Percentiles rank a stretch among this genome's conserved stretches.
These are phyloP conservation scores for Panopea generosa DNA, from an alignment of 2,888 invertebrate species.

Conservation along the genomic window DNA sequence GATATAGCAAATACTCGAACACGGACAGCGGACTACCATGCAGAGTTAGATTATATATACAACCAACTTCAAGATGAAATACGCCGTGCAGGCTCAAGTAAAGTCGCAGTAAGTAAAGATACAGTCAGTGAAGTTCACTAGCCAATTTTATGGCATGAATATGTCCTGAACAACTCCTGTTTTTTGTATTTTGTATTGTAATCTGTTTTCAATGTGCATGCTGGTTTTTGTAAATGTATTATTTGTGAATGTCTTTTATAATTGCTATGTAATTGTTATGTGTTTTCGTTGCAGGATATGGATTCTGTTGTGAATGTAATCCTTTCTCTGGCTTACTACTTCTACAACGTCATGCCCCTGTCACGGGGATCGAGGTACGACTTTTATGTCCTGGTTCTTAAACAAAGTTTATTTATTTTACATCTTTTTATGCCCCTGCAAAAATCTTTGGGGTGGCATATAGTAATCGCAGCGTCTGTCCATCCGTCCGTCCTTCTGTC, in stretches of 20 bases:
- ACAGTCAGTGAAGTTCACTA: background rate
- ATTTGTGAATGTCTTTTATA: no score
- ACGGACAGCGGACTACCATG: conserved; percentile 73
- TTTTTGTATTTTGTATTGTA: no score
- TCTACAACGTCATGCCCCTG: conserved; percentile 82
- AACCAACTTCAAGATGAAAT: conserved; percentile 79
- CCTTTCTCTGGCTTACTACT: conserved; percentile 79
- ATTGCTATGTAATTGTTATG: background rate
- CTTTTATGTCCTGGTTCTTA: background rate
- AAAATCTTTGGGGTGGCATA: no score
- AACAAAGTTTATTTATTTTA: no score
- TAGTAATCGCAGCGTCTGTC: no score
- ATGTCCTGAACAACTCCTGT: background rate
- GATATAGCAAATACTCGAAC: conserved; percentile 74
- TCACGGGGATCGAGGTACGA: conserved; percentile 79
- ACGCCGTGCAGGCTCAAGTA: conserved; percentile 72
- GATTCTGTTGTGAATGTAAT: conserved; percentile 77
- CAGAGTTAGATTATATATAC: conserved; percentile 77
- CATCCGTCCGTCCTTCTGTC: no score
- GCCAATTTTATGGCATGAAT: background rate
- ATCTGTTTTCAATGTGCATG: no score
- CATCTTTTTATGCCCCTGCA: no score
- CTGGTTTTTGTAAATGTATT: no score
- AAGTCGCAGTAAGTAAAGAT: conserved; percentile 67
- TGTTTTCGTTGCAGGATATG: conserved; percentile 73